Base-by-base conservation (phyloP, 2,113 vertebrate species). In the Zapus hudsonius region DNA sequence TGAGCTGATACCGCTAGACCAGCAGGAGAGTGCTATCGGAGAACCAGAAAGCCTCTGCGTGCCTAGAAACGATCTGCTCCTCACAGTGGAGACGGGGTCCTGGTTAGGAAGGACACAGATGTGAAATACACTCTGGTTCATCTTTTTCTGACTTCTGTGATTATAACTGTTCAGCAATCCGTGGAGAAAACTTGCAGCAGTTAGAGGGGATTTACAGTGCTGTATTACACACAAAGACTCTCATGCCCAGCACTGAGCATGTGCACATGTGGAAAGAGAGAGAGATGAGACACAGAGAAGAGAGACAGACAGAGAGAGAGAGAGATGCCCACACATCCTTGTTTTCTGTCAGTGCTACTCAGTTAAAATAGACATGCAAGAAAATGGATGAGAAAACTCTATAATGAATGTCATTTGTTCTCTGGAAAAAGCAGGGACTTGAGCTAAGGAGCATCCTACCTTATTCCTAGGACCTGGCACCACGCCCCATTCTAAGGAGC, bases 311-410 rank as follows among this genome's bases (percentile, higher is more conserved):
- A 0, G 9, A n/a, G 16, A 44, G 31, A 20, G 7, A 75, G 23
- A 40, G 69, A 33, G 2, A 15, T 31, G 57, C 42, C 27, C 70
- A 76, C 69, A 79, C 15, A 33, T 8, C 44, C 25, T 78, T 87
- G 36, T 78, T 69, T 82, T 87, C 5, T 15, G 20, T 59, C 72
- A 40, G 29, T 38, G 89, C 91, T 79, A n/a, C 84, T n/a, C 5
- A n/a, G 25, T 87, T 91, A 87, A 91, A 82, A 55, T 16, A 75
- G 55, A 95, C 94, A 95, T 74, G 33, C 38, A 61, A 52, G 3
- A 16, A n/a, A 29, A 42, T n/a, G 40, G 44, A 69, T 76, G 42
- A 86, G 63, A 95, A 75, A 91, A 22, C 27, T 83, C 47, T 72
- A 1, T 72, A n/a, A 66, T 79, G 69, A 89, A 2, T 67, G 67